A percentile compares a stretch with the other conserved stretches of the same genome.
These are phyloP conservation scores for Danio rerio DNA, from an alignment of 2,113 vertebrate genomes.

Conservation along the genomic window DNA sequence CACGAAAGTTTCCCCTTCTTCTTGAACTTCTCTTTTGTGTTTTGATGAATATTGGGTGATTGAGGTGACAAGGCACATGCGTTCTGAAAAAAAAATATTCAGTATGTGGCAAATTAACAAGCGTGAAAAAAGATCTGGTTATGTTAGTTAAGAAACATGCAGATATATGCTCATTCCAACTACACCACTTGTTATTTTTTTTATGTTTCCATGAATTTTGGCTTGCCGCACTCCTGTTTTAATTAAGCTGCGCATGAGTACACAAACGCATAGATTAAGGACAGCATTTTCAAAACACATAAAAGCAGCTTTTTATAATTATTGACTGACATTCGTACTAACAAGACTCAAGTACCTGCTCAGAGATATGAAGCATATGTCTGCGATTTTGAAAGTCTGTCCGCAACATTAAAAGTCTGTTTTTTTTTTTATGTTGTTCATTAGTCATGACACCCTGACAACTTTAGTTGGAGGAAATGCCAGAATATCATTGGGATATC, in stretches of 20 bases:
- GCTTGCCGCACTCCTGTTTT: conserved; percentile 12
- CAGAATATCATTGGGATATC: conserved; percentile 18
- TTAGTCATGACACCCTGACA: conserved; percentile 15
- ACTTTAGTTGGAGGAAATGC: background rate
- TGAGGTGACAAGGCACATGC: background rate
- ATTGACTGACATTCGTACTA: conserved; percentile 1
- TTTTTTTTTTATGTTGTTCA: conserved; percentile 14
- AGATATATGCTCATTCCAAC: conserved; percentile 38
- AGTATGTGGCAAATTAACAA: conserved; percentile 4
- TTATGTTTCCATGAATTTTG: conserved; percentile 27
- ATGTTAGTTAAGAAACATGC: conserved; percentile 27
- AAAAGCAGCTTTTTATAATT: conserved; percentile 2
- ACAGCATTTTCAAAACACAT: background rate
- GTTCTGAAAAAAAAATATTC: background rate
- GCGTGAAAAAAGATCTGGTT: conserved; percentile 19
- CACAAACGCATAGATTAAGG: background rate
- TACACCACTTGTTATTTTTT: conserved; percentile 41
- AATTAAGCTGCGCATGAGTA: conserved; percentile 17
- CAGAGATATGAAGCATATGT: background rate
- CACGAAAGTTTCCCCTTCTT: conserved; percentile 48
- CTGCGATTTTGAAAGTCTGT: background rate
- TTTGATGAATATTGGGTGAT: background rate
- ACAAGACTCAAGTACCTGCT: background rate
- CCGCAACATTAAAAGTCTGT: background rate
- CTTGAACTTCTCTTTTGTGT: conserved; percentile 14